Base-by-base conservation (phyloP, 2,888 invertebrate species). In the Luffia ferchaultella region DNA sequence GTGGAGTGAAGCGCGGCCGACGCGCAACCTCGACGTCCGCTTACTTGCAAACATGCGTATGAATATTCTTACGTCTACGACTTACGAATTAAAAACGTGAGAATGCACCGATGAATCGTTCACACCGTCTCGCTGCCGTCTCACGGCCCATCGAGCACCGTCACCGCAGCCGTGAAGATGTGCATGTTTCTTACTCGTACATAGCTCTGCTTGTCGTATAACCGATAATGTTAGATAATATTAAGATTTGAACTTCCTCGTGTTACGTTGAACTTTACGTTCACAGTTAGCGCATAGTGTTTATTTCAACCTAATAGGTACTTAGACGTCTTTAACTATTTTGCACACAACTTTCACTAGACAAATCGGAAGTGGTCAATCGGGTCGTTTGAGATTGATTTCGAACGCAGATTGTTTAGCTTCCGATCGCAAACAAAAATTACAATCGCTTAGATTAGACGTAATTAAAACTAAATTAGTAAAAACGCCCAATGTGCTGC, bases 191-290 rank as follows among this genome's bases (percentile, higher is more conserved):
- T n/a, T n/a, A n/a, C n/a, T n/a, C n/a, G n/a, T n/a, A n/a, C n/a
- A n/a, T n/a, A n/a, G n/a, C n/a, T n/a, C n/a, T n/a, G n/a, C n/a
- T n/a, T n/a, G 3, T 12, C 30, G 30, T 12, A 12, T 12, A 30
- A 30, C 30, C 30, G 30, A 3, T n/a, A n/a, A 16, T 42, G 17
- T 76, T 74, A 73, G 70, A 73, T 77, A 76, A 76, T 64, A 60
- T 65, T 61, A 63, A 62, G 60, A 67, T 61, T 58, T 62, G 58
- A 49, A 62, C 70, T 78, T 79, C 73, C 76, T 73, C 52, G 62
- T 75, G 63, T 78, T 76, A 75, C 73, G 72, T 68, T 12, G n/a
- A n/a, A n/a, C n/a, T n/a, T n/a, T n/a, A n/a, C n/a, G n/a, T n/a
- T n/a, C n/a, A n/a, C n/a, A n/a, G n/a, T n/a, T n/a, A n/a, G 58